Evolutionary conservation across 2,888 invertebrate genomes (phyloP).

Genomic region (Syritta pipiens): DNA sequence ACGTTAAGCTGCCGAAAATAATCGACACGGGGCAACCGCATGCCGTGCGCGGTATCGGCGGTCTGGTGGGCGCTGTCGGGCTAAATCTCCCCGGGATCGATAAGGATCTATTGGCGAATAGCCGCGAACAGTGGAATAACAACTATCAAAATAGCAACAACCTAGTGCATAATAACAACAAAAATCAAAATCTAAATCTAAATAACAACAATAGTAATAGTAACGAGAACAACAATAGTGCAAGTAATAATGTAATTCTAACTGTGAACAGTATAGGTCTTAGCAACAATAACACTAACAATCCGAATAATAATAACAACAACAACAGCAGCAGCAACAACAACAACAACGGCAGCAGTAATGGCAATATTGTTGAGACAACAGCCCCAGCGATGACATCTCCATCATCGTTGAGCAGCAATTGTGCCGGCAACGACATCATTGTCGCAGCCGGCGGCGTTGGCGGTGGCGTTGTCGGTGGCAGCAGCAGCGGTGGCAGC

Average conservation of each 20-base stretch:
- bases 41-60: constrained; percentile 78
- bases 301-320: constrained; percentile 55
- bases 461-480: constrained; percentile 18
- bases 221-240: constrained; percentile 69
- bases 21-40: constrained; percentile 81
- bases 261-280: constrained; percentile 68
- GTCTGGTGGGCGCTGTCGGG: constrained; percentile 66
- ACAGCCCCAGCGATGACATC: constrained; percentile 36
- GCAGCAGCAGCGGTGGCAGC: constrained; percentile 5
- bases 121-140: constrained; percentile 73
- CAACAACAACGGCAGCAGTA: constrained; percentile 61
- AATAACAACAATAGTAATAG: constrained; percentile 70
- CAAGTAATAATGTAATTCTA: constrained; percentile 64
- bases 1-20: constrained; percentile 81
- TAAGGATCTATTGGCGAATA: constrained; percentile 67
- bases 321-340: constrained; percentile 56
- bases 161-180: constrained; percentile 70
- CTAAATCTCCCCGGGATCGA: constrained; percentile 53
- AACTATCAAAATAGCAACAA: constrained; percentile 70
- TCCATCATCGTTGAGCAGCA: constrained; percentile 20
- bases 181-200: constrained; percentile 67
- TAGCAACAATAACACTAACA: constrained; percentile 61
- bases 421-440: neutral
- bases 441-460: constrained; percentile 17
- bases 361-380: constrained; percentile 15